phyloP scores from a whole-genome alignment of 2,113 vertebrate species.

The Aythya baeri region DNA sequence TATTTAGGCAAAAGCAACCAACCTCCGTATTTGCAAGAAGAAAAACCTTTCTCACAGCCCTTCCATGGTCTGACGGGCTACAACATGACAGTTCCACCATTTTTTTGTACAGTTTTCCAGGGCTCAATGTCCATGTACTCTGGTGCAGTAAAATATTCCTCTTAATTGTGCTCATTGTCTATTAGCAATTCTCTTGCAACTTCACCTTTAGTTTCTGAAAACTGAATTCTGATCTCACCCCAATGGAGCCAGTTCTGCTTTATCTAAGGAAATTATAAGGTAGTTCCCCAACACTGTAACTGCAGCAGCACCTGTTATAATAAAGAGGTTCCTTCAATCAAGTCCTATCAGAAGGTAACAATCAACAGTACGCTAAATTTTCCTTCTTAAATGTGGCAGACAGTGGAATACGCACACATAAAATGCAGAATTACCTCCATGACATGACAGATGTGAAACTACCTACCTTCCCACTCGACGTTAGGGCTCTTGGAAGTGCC shows the following conservation, averaged over 20 bases:
- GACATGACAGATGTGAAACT: not conserved
- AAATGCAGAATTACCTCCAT: not conserved
- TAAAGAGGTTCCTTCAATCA: not conserved
- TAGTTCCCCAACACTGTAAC: not conserved
- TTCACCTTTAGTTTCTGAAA: not conserved
- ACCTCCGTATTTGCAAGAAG: not conserved
- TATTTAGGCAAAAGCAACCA: not conserved
- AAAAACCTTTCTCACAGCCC: not conserved
- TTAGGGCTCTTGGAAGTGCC: constrained; percentile 85
- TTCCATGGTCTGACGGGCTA: not conserved
- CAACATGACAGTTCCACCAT: not conserved
- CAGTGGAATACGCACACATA: not conserved
- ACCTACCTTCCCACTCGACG: constrained; percentile 90
- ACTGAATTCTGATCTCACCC: not conserved
- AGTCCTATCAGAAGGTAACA: not conserved
- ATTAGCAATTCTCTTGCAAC: not conserved
- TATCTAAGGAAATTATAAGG: not conserved
- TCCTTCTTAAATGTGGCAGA: not conserved
- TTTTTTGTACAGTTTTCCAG: not conserved
- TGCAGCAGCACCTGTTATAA: not conserved
- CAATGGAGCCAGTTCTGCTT: not conserved
- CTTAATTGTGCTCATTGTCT: not conserved
- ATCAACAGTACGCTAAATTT: not conserved
- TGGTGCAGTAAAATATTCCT: not conserved
- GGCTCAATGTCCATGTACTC: not conserved